Conservation (phyloP, 1,140 invertebrate genomes). For the Calephelis nemesis region DNA sequence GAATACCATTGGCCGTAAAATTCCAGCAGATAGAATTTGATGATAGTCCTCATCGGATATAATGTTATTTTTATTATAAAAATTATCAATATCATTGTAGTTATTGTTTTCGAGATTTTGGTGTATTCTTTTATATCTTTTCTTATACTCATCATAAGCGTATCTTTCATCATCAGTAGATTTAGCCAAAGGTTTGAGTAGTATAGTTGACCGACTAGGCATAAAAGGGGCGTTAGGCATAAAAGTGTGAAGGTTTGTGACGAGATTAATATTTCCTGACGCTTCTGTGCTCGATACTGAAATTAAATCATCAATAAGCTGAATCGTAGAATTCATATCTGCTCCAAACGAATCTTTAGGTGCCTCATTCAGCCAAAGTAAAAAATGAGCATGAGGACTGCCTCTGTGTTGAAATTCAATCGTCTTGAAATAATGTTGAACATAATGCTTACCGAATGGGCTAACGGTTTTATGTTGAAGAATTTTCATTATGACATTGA, state of each 20-base stretch:
- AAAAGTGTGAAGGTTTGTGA: conserved; percentile 33
- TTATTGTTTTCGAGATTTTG: conserved; percentile 30
- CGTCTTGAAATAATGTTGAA: conserved; percentile 26
- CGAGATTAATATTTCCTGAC: conserved; percentile 31
- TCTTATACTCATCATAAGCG: conserved; percentile 22
- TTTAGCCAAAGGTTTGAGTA: conserved; percentile 29
- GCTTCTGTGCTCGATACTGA: conserved; percentile 35
- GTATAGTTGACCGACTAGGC: conserved; percentile 28
- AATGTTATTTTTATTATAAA: conserved; percentile 35
- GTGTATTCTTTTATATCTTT: conserved; percentile 22
- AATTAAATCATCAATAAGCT: conserved; percentile 32
- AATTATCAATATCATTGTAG: conserved; percentile 29
- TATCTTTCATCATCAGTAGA: conserved; percentile 8
- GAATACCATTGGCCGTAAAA: conserved; percentile 34
- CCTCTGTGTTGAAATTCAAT: conserved; percentile 32
- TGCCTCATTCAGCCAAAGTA: conserved; percentile 33
- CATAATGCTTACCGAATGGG: conserved; percentile 23
- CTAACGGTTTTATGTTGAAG: conserved; percentile 27
- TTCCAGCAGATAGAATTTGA: conserved; percentile 34
- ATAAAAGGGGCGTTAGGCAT: conserved; percentile 36
- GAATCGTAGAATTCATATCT: conserved; percentile 23
- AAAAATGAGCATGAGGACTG: conserved; percentile 15
- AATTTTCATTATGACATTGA: conserved; percentile 26
- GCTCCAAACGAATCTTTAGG: conserved; percentile 24
- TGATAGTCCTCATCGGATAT: conserved; percentile 35